Evolutionary conservation across 2,113 vertebrate species (phyloP), one percentile per base, ranked within the genome.

Genomic region (Epinephelus moara): DNA sequence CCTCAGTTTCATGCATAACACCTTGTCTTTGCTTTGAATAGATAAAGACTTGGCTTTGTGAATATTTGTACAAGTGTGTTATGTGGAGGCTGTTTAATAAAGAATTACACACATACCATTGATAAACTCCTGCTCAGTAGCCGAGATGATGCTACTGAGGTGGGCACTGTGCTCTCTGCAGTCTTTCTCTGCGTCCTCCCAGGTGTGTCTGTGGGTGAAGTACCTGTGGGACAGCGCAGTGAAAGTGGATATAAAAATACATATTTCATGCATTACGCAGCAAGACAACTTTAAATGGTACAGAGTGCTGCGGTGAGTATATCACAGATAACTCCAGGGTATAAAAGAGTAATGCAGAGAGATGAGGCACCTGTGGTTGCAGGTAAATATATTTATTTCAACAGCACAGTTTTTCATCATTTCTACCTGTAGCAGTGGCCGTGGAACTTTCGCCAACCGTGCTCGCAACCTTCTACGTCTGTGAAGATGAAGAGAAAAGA

Each of bases 131-230:
- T 98, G 98, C 87, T 99, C 98, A 49, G 96, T 94, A 2, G 42
- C 69, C 0, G 97, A 97, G 80, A 97, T 96, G 89, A 97, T 78
- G 81, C 98, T 99, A 81, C 96, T 96, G 81, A 99, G 96, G 85
- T 99, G 98, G 2, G 97, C 96, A 0, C 97, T 95, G 18, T 98
- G 96, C 64, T 96, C 96, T 6, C 98, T 95, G 70, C 98, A 99
- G 70, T 99, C 98, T 79, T 97, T 96, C 95, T 99, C 98, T 0
- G 97, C 97, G 0, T 99, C 97, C 89, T 99, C 98, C 98, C 98
- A 99, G 1, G 97, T 97, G 88, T 97, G 97, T 47, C 98, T 95
- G 64, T 96, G 97, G 0, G 96, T 85, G 14, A 98, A 98, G 85
- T 97, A 97, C 25, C 94, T 95, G 85, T 40, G 49, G 59, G 74